Conservation (phyloP, 1,140 invertebrate species). For the Limonius californicus region DNA sequence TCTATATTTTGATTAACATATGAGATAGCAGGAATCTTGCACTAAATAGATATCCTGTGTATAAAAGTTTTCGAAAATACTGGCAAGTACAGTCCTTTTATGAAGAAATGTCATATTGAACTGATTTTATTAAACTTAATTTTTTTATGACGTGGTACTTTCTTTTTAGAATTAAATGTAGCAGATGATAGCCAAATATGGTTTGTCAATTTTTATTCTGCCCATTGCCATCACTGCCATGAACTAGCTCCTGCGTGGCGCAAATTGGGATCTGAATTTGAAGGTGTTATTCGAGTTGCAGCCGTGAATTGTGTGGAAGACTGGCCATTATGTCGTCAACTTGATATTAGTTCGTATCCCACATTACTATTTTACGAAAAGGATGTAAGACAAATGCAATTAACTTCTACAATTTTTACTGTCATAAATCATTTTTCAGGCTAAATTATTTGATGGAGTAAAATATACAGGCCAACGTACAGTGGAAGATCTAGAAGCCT, state of each 20-base stretch:
- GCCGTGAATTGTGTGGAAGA: slow-evolving; percentile 83
- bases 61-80: too few relatives aligned
- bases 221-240: slow-evolving; percentile 81
- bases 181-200: slow-evolving; percentile 61
- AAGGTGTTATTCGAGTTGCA: slow-evolving; percentile 67
- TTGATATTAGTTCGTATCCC: slow-evolving; percentile 51
- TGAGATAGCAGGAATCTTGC: too few relatives aligned
- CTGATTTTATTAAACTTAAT: too few relatives aligned
- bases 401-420: background rate
- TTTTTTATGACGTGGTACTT: background rate
- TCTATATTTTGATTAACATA: too few relatives aligned
- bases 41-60: too few relatives aligned
- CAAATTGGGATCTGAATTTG: slow-evolving; percentile 66
- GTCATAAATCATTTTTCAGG: slow-evolving; percentile 27
- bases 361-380: slow-evolving; percentile 45
- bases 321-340: slow-evolving; percentile 63
- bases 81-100: too few relatives aligned
- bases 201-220: slow-evolving; percentile 88
- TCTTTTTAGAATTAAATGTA: slow-evolving; percentile 39
- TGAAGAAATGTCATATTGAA: too few relatives aligned
- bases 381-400: slow-evolving; percentile 29
- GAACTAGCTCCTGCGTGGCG: slow-evolving; percentile 75
- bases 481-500: slow-evolving; percentile 49
- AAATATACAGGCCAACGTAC: slow-evolving; percentile 48
- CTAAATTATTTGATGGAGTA: slow-evolving; percentile 44